Percentiles rank a stretch among this genome's conserved stretches.
Evolutionary conservation across 2,113 vertebrate species (phyloP).

Genomic region (Gnathonemus longibarbis): DNA sequence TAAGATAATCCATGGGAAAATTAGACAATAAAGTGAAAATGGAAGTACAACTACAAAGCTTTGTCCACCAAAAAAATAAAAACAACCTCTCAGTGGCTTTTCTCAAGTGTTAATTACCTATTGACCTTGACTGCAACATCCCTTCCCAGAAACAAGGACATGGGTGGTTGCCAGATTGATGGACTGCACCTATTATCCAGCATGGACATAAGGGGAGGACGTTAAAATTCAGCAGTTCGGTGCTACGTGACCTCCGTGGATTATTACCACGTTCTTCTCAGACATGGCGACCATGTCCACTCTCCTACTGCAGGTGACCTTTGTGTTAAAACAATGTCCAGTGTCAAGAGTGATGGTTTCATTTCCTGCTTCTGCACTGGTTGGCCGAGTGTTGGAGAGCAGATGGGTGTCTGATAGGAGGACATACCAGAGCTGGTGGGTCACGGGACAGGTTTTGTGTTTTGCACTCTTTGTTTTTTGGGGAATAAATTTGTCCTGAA

Average conservation of each 20-base stretch:
- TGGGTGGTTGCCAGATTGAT: constrained; percentile 1
- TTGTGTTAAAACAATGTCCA: neutral
- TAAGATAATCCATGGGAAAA: constrained; percentile 5
- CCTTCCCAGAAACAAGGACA: neutral
- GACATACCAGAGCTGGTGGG: neutral
- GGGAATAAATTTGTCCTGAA: neutral
- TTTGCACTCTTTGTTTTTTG: neutral
- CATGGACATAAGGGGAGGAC: neutral
- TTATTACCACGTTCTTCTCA: neutral
- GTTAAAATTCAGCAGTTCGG: neutral
- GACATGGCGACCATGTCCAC: neutral
- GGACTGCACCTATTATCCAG: neutral
- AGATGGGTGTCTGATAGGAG: neutral
- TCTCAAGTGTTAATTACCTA: constrained; percentile 10
- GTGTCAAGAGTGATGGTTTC: neutral
- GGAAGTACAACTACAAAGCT: neutral
- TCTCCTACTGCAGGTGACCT: neutral
- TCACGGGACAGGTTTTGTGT: neutral
- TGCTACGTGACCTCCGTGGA: neutral
- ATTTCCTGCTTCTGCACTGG: neutral
- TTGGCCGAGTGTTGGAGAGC: neutral
- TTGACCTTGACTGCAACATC: neutral
- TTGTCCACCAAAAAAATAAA: neutral
- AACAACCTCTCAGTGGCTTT: neutral
- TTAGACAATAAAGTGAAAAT: neutral